Evolutionary conservation across 2,797 vertebrate species (phyloP).

Genomic region (Hydrocynus forskahlii): DNA sequence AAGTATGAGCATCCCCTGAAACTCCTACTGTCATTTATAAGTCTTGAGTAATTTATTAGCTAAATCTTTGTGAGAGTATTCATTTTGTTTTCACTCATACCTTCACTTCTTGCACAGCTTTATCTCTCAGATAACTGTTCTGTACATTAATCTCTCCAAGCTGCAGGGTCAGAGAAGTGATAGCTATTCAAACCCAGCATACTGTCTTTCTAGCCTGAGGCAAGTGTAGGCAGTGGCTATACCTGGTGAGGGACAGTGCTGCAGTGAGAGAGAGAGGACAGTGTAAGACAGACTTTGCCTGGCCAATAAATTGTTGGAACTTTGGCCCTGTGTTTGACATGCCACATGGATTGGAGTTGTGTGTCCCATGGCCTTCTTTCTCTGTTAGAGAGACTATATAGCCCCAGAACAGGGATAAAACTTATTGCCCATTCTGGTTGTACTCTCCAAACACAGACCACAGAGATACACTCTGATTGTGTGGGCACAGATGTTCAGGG

Average conservation of each 20-base stretch:
- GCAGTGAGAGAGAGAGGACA: conserved; percentile 67
- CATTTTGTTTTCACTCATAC: conserved; percentile 47
- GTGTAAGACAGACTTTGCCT: conserved; percentile 63
- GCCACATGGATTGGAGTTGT: conserved; percentile 68
- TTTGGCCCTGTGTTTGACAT: conserved; percentile 69
- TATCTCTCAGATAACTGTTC: conserved; percentile 35
- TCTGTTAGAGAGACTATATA: conserved; percentile 66
- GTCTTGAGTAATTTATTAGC: conserved; percentile 33
- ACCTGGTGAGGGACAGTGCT: conserved; percentile 72
- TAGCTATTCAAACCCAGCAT: conserved; percentile 43
- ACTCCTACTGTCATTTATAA: conserved; percentile 22
- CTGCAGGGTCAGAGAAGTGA: conserved; percentile 35
- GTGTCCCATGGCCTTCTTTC: conserved; percentile 68
- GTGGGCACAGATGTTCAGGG: conserved; percentile 27
- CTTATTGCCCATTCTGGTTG: conserved; percentile 65
- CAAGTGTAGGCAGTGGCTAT: conserved; percentile 62
- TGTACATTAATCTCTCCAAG: conserved; percentile 53
- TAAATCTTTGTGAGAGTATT: conserved; percentile 29
- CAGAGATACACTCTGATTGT: conserved; percentile 19
- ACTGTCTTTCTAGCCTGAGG: conserved; percentile 66
- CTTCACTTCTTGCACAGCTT: background rate
- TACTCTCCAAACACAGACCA: background rate
- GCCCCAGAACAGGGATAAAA: conserved; percentile 66
- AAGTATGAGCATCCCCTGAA: conserved; percentile 32
- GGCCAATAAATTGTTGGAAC: conserved; percentile 60